phyloP scores from a whole-genome alignment of 2,797 vertebrate genomes.

The Lagorchestes hirsutus region DNA sequence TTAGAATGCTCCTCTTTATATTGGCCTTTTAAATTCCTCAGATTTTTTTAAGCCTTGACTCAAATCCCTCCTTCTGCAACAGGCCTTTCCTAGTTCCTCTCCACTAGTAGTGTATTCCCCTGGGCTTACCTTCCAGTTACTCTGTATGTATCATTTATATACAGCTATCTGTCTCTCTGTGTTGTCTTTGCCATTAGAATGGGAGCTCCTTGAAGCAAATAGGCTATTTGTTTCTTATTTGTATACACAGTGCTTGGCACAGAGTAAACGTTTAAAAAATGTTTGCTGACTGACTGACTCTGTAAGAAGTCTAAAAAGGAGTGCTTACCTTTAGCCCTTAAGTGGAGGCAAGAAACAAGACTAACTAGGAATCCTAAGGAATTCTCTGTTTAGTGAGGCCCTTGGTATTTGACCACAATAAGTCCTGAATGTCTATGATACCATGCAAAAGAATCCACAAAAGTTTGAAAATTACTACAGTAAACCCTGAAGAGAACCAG shows the following conservation, averaged over 20 bases:
- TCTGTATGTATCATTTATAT: not conserved
- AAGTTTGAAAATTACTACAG: constrained; percentile 8
- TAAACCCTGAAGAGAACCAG: constrained; percentile 20
- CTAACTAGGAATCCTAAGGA: not conserved
- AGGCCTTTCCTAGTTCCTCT: not conserved
- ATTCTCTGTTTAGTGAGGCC: not conserved
- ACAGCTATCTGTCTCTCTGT: not conserved
- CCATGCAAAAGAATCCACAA: not conserved
- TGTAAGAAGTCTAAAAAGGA: not conserved
- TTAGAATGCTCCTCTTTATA: not conserved
- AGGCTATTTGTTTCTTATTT: not conserved
- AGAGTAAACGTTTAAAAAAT: not conserved
- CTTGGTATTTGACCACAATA: not conserved
- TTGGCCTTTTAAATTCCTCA: not conserved
- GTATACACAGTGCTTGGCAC: not conserved
- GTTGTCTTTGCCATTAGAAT: not conserved
- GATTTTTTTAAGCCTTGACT: not conserved
- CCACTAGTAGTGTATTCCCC: no score
- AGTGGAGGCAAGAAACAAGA: not conserved
- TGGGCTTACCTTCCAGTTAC: not conserved
- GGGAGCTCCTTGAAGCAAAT: not conserved
- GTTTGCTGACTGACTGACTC: not conserved
- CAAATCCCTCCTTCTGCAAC: not conserved
- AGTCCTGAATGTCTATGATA: not conserved
- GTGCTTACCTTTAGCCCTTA: not conserved